A percentile compares a stretch with the other conserved stretches of the same genome.
Conservation (phyloP, 2,888 invertebrate genomes). For the Noctua janthina region DNA sequence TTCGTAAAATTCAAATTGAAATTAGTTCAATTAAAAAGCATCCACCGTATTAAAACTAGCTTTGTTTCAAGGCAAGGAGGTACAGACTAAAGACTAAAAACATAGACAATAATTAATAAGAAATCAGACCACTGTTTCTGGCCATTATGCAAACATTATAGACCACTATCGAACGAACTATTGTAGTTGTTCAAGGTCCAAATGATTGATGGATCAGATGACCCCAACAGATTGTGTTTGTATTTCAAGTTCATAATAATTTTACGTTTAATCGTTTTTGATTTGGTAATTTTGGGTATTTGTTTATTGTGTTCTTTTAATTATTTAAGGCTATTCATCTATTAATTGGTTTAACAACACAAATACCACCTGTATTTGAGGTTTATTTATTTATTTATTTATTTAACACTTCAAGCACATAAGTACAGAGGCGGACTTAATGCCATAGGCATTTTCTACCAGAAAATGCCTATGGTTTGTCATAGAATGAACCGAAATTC, state of each 20-base stretch:
- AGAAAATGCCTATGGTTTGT: too few relatives aligned
- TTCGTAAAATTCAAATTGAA: slow-evolving; percentile 34
- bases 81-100: slow-evolving; percentile 21
- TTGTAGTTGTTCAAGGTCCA: slow-evolving; percentile 75
- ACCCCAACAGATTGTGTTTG: slow-evolving; percentile 82
- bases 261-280: slow-evolving; percentile 70
- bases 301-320: slow-evolving; percentile 33
- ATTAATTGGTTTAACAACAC: background rate
- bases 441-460: too few relatives aligned
- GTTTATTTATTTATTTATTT: too few relatives aligned
- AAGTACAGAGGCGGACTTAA: too few relatives aligned
- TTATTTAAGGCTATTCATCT: slow-evolving; percentile 24
- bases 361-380: background rate
- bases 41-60: slow-evolving; percentile 31
- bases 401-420: too few relatives aligned
- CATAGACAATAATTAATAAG: slow-evolving; percentile 66
- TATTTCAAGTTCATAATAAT: slow-evolving; percentile 83
- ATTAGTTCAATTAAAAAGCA: slow-evolving; percentile 35
- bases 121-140: slow-evolving; percentile 64
- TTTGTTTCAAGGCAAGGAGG: slow-evolving; percentile 46
- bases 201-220: slow-evolving; percentile 83
- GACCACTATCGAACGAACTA: slow-evolving; percentile 63
- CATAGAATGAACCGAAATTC: background rate
- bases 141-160: slow-evolving; percentile 67
- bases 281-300: slow-evolving; percentile 57